Percentiles rank a stretch among this genome's conserved stretches.
Evolutionary conservation across 1,140 invertebrate genomes (phyloP).

Genomic region (Drosophila grimshawi): DNA sequence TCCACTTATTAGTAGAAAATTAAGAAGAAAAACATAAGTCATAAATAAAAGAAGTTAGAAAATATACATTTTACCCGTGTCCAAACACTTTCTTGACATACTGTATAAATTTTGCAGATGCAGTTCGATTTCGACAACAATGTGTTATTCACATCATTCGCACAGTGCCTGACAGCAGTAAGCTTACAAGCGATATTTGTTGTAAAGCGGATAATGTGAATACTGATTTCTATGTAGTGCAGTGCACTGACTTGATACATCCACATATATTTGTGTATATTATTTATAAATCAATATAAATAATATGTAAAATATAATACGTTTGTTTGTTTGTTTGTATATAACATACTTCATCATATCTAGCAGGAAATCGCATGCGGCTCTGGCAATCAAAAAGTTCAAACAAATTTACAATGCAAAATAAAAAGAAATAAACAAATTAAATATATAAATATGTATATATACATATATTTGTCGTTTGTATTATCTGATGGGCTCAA

Average conservation of each 20-base stretch:
- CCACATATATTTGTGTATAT: no score
- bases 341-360: conserved; percentile 28
- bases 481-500: conserved; percentile 39
- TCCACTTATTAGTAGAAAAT: no score
- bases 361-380: conserved; percentile 55
- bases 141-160: neutral
- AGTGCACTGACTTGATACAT: no score
- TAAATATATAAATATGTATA: neutral
- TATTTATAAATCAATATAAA: conserved; percentile 24
- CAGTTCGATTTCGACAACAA: conserved; percentile 11
- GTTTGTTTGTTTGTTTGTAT: neutral
- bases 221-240: neutral
- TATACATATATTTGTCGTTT: conserved; percentile 40
- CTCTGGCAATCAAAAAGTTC: conserved; percentile 42
- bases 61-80: no score
- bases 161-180: conserved; percentile 20
- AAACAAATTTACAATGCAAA: conserved; percentile 14
- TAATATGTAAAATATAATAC: conserved; percentile 9
- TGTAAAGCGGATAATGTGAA: conserved; percentile 44
- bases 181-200: conserved; percentile 15
- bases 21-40: no score
- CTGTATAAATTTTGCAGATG: neutral
- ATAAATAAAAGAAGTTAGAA: no score
- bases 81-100: no score
- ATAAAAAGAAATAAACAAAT: conserved; percentile 18